Base-by-base conservation (phyloP, 2,888 invertebrate genomes). In the Tenodera sinensis region DNA sequence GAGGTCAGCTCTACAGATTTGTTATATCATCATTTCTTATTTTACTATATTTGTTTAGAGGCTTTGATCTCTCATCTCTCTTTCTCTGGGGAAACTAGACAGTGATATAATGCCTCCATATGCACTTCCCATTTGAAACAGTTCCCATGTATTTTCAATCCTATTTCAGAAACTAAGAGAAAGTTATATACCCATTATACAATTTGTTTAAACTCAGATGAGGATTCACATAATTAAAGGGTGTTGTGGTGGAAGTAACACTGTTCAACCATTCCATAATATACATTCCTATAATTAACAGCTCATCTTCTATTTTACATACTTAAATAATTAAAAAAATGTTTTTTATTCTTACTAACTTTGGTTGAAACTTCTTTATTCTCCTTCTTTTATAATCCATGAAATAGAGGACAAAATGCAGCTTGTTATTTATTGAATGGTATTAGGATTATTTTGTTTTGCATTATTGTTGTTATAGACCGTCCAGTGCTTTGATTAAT, bases 401-500 rank as follows among this genome's bases (percentile, higher is more conserved):
- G 54, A 71, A 71, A 71, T 71, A 20, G 20, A 25, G 20, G 8
- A 82, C 1, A 83, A 87, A 87, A 82, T 28, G 83, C 34, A 71
- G 28, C 71, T 28, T 54, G 15, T 87, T 87, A 87, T 87, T 87
- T 87, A 87, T 87, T 87, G 54, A 82, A 34, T 83, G 86, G 28
- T 86, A 81, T 86, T 71, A 28, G 28, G 28, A 30, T 30, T 42
- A 34, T 83, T 42, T 87, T 15, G 27, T 82, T 87, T 81, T 87
- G 42, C 42, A 42, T 88, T 34, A 54, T 82, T 83, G 27, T 84
- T 84, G 71, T 47, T 88, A 47, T 84, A 88, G 84, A 85, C 88
- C 88, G 88, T 88, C 88, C 88, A 88, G 34, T 88, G 81, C 84
- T 88, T 85, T 82, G 30, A 88, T 28, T 84, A n/a, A 88, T 34